These are phyloP conservation scores for Tenebrio molitor DNA, from an alignment of 1,140 invertebrate genomes.

Conservation along the genomic window DNA sequence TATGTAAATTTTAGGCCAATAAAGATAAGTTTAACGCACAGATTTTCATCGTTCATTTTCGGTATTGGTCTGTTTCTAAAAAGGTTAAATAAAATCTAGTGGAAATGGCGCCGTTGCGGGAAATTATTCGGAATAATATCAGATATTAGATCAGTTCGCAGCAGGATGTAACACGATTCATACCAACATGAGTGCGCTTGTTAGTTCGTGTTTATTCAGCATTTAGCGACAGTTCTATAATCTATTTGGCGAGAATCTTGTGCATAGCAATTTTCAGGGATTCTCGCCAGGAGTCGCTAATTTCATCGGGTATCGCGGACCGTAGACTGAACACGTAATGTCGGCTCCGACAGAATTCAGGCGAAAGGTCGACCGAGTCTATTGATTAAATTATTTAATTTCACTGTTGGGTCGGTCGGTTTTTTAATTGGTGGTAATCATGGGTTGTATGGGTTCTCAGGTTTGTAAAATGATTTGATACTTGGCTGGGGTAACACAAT, in stretches of 20 bases:
- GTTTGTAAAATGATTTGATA: no score
- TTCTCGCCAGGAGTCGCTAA: background rate
- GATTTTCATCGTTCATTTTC: conserved; percentile 27
- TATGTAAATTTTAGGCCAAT: conserved; percentile 32
- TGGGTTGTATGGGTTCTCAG: no score
- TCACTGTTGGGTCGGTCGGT: no score
- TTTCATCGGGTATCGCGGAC: background rate
- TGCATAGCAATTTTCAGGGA: conserved; percentile 6
- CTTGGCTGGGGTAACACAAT: no score
- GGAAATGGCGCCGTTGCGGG: background rate
- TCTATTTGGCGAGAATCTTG: conserved; percentile 29
- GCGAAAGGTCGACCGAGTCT: no score
- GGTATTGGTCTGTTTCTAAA: background rate
- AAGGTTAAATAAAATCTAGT: conserved; percentile 8
- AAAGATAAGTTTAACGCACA: conserved; percentile 35
- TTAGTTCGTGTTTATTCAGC: conserved; percentile 44
- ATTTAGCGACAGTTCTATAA: conserved; percentile 45
- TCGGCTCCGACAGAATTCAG: no score
- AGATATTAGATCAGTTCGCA: conserved; percentile 19
- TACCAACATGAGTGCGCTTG: conserved; percentile 37
- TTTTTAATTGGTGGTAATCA: no score
- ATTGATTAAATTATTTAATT: no score
- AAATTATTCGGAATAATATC: background rate
- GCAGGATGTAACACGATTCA: conserved; percentile 32
- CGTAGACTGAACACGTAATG: conserved; percentile 11